Evolutionary conservation across 2,797 vertebrate genomes (phyloP).

Genomic region (Buphagus erythrorhynchus): DNA sequence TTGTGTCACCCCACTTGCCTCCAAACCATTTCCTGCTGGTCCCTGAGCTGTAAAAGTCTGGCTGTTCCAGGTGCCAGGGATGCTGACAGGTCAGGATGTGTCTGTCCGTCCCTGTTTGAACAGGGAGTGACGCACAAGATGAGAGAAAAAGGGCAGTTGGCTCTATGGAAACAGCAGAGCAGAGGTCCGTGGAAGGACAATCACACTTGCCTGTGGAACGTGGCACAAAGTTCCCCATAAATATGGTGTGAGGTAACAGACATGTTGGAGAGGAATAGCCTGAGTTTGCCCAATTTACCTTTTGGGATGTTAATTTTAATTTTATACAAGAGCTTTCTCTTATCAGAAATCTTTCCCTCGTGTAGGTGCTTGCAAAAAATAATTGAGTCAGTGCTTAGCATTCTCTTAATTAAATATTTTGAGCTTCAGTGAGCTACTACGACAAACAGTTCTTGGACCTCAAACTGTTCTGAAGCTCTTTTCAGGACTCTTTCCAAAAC

Average conservation of each 20-base stretch:
- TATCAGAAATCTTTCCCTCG: neutral
- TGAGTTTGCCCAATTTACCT: neutral
- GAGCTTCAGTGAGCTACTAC: neutral
- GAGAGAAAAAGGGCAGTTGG: neutral
- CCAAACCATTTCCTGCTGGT: neutral
- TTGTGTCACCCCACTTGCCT: neutral
- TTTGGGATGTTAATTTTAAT: neutral
- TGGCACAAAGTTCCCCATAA: neutral
- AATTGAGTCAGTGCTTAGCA: neutral
- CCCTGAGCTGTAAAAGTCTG: neutral
- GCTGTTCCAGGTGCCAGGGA: neutral
- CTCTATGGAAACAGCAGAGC: neutral
- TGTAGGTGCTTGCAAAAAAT: constrained; percentile 9
- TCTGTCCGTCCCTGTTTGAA: neutral
- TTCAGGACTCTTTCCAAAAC: neutral
- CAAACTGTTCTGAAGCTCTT: neutral
- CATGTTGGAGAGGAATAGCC: neutral
- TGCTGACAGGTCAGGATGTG: neutral
- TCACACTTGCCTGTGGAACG: neutral
- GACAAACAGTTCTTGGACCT: neutral
- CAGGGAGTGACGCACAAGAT: neutral
- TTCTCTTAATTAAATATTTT: neutral
- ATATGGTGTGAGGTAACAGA: neutral
- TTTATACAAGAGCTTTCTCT: neutral
- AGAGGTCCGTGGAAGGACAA: neutral